phyloP scores from a whole-genome alignment of 2,888 invertebrate species.

The Scaeva pyrastri region DNA sequence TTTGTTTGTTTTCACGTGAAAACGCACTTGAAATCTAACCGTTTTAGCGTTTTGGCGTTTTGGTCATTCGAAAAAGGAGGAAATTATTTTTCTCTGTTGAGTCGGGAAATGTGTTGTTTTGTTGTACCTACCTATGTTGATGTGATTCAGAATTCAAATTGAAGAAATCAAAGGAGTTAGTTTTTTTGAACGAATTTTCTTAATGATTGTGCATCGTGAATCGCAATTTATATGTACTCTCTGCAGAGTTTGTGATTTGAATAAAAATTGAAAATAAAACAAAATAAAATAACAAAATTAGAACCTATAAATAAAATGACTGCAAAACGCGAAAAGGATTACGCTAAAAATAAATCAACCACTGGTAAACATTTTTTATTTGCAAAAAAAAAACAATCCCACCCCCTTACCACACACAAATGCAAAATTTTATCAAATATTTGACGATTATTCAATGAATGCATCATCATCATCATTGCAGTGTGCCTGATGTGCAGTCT shows the following conservation, averaged over 20 bases:
- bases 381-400: slow-evolving; percentile 34
- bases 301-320: slow-evolving; percentile 80
- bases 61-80: slow-evolving; percentile 42
- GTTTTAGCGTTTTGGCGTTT: slow-evolving; percentile 20
- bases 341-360: slow-evolving; percentile 81
- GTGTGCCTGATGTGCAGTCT: slow-evolving; percentile 1
- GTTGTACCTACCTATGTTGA: no score
- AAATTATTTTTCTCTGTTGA: not conserved
- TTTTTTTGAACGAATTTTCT: slow-evolving; percentile 10
- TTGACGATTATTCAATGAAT: slow-evolving; percentile 66
- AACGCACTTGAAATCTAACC: slow-evolving; percentile 51
- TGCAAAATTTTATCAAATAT: slow-evolving; percentile 52
- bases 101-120: slow-evolving; percentile 16
- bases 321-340: slow-evolving; percentile 83
- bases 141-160: slow-evolving; percentile 13
- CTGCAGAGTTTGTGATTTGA: slow-evolving; percentile 45
- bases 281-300: slow-evolving; percentile 20
- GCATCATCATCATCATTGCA: slow-evolving; percentile 21
- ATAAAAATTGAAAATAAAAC: no score
- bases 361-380: slow-evolving; percentile 79
- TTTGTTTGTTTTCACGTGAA: slow-evolving; percentile 52
- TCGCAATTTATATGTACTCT: not conserved
- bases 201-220: slow-evolving; percentile 52
- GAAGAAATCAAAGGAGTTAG: slow-evolving; percentile 13
- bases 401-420: slow-evolving; percentile 11